Evolutionary conservation across 1,140 invertebrate genomes (phyloP).

Genomic region (Trachymyrmex septentrionalis): DNA sequence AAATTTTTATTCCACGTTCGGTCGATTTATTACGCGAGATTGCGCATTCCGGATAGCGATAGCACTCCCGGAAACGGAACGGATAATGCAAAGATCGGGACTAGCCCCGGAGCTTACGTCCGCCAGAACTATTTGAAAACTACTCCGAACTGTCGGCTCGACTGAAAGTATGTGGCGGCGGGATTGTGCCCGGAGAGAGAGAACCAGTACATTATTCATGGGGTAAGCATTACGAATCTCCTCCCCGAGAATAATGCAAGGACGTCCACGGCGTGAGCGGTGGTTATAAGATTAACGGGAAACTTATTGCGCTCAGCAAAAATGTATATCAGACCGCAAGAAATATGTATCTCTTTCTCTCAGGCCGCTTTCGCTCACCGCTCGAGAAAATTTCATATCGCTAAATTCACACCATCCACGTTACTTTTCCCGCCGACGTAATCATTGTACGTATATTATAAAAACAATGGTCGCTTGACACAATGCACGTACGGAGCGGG

Average conservation of each 20-base stretch:
- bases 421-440: constrained; percentile 25
- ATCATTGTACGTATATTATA: neutral
- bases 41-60: constrained; percentile 49
- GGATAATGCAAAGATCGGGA: constrained; percentile 76
- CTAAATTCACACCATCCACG: constrained; percentile 34
- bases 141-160: constrained; percentile 77
- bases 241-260: constrained; percentile 71
- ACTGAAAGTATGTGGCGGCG: constrained; percentile 74
- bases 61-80: constrained; percentile 66
- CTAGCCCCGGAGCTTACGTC: constrained; percentile 73
- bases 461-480: constrained; percentile 34
- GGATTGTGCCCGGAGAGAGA: constrained; percentile 69
- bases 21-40: constrained; percentile 59
- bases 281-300: constrained; percentile 71
- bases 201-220: constrained; percentile 74
- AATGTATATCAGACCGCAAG: constrained; percentile 21
- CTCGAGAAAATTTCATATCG: constrained; percentile 38
- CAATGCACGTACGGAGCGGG: neutral
- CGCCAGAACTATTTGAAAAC: constrained; percentile 76
- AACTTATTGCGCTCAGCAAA: constrained; percentile 70
- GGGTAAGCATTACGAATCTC: constrained; percentile 74
- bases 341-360: constrained; percentile 13
- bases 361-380: neutral
- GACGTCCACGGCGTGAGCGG: constrained; percentile 60
- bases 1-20: constrained; percentile 55